Evolutionary conservation across 2,888 invertebrate genomes (phyloP), one percentile per base, ranked within the genome.

Genomic region (Ophion costatus): DNA sequence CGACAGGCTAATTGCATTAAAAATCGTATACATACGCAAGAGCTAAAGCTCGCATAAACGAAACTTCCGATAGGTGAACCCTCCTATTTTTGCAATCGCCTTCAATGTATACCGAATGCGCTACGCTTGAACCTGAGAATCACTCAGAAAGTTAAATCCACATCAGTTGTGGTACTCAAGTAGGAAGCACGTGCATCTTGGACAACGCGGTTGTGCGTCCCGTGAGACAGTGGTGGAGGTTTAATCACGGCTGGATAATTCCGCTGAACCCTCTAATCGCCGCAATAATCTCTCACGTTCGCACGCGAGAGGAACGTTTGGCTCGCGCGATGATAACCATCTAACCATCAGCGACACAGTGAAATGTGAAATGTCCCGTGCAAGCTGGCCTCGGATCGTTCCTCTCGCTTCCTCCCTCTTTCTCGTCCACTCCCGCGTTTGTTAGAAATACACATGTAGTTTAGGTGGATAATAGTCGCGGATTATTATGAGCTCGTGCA

Each of bases 401-500:
- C 11, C 20, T n/a, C 64, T n/a, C 42, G 5, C 29, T 24, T 11
- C 45, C 14, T 1, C 20, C 6, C 24, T 22, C 33, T 59, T 59
- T 42, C 42, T 17, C 24, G 24, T 42, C 24, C 61, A 11, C 1
- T 38, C 20, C 57, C 64, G 78, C 77, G 75, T 84, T 81, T 78
- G 81, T 70, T 78, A 66, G 74, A 78, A 84, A 81, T 66, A 59
- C 69, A 81, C 78, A 56, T 78, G 78, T 78, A 75, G 81, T 81
- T 77, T 64, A 64, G 84, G 59, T 56, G 66, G 69, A 42, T 69
- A 42, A 66, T 71, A 70, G 59, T 71, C 73, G 20, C 42, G 70
- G 57, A 75, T 83, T 73, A 78, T 78, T 78, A 82, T 78, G 73
- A 78, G 82, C 73, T 82, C 78, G 78, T 24, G 71, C 66, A 82